Evolutionary conservation across 2,113 vertebrate species (phyloP).

Genomic region (Aptenodytes patagonicus): DNA sequence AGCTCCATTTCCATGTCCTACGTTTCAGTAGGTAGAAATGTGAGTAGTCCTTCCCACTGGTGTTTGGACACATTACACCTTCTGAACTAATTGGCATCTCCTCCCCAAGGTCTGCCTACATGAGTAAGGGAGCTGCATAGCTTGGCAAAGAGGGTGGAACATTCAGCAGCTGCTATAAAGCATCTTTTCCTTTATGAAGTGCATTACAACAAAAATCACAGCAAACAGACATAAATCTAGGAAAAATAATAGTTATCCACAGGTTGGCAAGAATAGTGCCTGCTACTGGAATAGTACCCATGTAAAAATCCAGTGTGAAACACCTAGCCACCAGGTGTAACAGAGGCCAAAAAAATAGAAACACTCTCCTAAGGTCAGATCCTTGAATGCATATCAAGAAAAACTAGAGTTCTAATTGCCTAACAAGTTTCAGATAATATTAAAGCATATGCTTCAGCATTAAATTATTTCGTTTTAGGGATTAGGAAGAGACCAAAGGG

Average conservation of each 20-base stretch:
- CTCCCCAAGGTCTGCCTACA: not conserved
- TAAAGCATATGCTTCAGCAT: conserved; percentile 25
- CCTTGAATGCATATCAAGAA: not conserved
- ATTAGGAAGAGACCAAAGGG: conserved; percentile 7
- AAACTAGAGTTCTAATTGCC: not conserved
- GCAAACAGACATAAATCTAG: not conserved
- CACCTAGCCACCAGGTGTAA: not conserved
- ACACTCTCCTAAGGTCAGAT: not conserved
- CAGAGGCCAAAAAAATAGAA: not conserved
- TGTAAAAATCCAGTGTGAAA: not conserved
- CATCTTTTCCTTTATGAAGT: not conserved
- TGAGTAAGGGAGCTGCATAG: not conserved
- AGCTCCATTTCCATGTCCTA: not conserved
- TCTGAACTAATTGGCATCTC: not conserved
- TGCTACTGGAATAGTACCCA: not conserved
- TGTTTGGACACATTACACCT: not conserved
- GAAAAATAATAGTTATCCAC: not conserved
- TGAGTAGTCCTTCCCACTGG: not conserved
- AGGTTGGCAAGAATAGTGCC: not conserved
- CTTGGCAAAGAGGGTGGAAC: not conserved
- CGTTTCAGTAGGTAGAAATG: not conserved
- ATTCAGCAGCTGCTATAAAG: not conserved
- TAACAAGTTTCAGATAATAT: conserved; percentile 20
- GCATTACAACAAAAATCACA: not conserved
- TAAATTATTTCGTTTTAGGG: conserved; percentile 15